A percentile compares a stretch with the other conserved stretches of the same genome.
Evolutionary conservation across 2,888 invertebrate genomes (phyloP).

Genomic region (Rhamnusium bicolor): DNA sequence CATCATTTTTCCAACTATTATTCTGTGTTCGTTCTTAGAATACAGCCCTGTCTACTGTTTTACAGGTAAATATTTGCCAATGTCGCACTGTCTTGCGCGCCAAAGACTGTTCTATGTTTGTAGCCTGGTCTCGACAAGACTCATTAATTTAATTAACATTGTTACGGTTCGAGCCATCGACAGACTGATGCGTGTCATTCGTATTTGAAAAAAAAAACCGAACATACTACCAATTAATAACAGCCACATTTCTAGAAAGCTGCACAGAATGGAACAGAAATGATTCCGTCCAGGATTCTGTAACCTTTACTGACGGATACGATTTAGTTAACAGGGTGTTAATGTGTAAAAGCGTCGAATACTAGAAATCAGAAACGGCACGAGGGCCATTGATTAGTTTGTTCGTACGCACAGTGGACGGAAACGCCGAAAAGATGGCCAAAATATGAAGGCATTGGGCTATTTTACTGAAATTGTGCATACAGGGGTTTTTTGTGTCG

Average conservation of each 20-base stretch:
- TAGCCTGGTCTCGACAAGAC: constrained; percentile 37
- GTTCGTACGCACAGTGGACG: too few relatives aligned
- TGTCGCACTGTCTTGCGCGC: constrained; percentile 36
- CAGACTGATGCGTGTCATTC: constrained; percentile 30
- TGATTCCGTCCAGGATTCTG: too few relatives aligned
- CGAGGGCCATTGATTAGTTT: too few relatives aligned
- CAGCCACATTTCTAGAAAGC: constrained; percentile 20
- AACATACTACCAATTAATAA: constrained; percentile 30
- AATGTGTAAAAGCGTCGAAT: too few relatives aligned
- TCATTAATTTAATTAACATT: constrained; percentile 47
- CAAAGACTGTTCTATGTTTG: constrained; percentile 39
- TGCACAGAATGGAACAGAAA: constrained; percentile 2
- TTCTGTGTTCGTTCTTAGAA: neutral
- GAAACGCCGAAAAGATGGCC: too few relatives aligned
- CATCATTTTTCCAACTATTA: too few relatives aligned
- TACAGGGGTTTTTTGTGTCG: too few relatives aligned
- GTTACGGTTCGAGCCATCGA: constrained; percentile 30
- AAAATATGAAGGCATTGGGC: too few relatives aligned
- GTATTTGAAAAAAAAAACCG: constrained; percentile 17
- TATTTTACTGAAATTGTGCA: too few relatives aligned
- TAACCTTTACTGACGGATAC: constrained; percentile 2
- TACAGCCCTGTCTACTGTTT: constrained; percentile 29
- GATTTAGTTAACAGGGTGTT: neutral
- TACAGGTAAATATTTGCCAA: constrained; percentile 43
- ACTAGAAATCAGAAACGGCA: too few relatives aligned